Conservation (phyloP, 1,140 invertebrate genomes). For the Aphaenogaster floridana region DNA sequence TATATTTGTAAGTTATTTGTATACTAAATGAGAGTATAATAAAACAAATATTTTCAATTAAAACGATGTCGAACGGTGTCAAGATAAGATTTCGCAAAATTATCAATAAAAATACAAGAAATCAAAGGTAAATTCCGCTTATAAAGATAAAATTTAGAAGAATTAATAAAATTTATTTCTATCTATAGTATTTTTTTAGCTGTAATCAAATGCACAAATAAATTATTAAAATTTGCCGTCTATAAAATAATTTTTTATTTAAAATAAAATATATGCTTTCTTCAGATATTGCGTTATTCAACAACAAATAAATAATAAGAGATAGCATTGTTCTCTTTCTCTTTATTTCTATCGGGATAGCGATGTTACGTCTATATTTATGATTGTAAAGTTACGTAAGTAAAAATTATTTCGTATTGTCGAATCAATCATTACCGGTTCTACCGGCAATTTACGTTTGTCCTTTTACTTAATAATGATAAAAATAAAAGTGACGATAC, state of each 20-base stretch:
- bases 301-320: background rate
- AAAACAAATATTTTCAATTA: background rate
- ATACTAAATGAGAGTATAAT: background rate
- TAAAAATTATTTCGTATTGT: background rate
- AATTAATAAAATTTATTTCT: background rate
- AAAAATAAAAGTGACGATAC: slow-evolving; percentile 53
- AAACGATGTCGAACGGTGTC: background rate
- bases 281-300: background rate
- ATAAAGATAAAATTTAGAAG: background rate
- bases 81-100: background rate
- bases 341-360: background rate
- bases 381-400: slow-evolving; percentile 8
- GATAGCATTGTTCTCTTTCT: background rate
- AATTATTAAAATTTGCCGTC: background rate
- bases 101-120: background rate
- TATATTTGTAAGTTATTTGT: background rate
- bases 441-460: background rate
- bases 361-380: background rate
- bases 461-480: background rate
- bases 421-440: background rate
- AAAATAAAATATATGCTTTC: background rate
- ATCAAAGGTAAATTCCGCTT: background rate
- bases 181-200: background rate
- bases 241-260: background rate
- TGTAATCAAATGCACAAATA: background rate